Percentiles rank a stretch among this genome's conserved stretches.
Conservation (phyloP, 2,797 vertebrate species). For the Coracias cyanogaster region DNA sequence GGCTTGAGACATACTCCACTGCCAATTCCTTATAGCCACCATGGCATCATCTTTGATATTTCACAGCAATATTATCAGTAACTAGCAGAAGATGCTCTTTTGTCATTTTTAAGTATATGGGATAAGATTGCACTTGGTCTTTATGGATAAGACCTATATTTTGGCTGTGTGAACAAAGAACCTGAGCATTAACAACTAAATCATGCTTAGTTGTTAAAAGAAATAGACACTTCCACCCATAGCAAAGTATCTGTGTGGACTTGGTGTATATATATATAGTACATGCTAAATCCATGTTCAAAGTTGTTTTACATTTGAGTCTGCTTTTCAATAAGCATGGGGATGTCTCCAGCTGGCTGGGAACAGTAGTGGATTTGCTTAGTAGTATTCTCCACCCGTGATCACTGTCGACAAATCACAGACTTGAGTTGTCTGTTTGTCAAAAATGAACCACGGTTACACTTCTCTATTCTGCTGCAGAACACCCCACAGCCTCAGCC, state of each 20-base stretch:
- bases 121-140: neutral
- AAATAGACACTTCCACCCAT: neutral
- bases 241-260: neutral
- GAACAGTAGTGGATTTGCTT: slow-evolving; percentile 33
- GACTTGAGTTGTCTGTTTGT: slow-evolving; percentile 19
- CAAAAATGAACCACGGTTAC: slow-evolving; percentile 36
- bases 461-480: slow-evolving; percentile 29
- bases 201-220: neutral
- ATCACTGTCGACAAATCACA: slow-evolving; percentile 39
- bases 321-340: neutral
- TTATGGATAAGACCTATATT: slow-evolving; percentile 13
- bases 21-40: neutral
- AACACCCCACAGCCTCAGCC: slow-evolving; percentile 34
- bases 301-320: slow-evolving; percentile 34
- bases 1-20: neutral
- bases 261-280: neutral
- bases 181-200: slow-evolving; percentile 11
- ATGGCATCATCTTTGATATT: neutral
- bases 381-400: neutral
- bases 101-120: neutral
- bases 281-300: neutral
- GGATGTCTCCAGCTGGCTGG: neutral
- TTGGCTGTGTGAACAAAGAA: neutral
- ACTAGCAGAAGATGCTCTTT: slow-evolving; percentile 30
- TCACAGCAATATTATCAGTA: slow-evolving; percentile 5